Base-by-base conservation (phyloP, 2,888 invertebrate genomes). In the Phragmatobia fuliginosa region DNA sequence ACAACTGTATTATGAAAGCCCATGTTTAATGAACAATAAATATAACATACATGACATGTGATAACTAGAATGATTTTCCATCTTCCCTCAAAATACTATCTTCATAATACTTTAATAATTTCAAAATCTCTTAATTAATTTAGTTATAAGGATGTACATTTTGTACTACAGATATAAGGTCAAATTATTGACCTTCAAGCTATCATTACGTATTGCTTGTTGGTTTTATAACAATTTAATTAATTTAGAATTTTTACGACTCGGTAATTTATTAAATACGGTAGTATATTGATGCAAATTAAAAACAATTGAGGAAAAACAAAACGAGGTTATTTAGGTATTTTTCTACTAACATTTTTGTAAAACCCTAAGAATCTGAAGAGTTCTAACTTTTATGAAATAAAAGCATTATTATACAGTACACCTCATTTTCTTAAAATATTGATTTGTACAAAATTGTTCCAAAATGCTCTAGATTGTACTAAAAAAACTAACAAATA, bases 41-140 rank as follows among this genome's bases (percentile, higher is more conserved):
- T 86, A 87, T 74, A 81, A 81, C 73, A 77, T 41, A 18, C 18
- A 41, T 77, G 62, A 83, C 72, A 71, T 64, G 77, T 78, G 86
- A 87, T 81, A 77, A 82, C 85, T 86, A 85, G 79, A 74, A 77
- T 67, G 73, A 72, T 65, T 49, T 31, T 73, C 70, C 70, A 65
- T 76, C 66, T 75, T 74, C 77, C 79, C 76, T 77, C 78, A 79
- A 84, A 87, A 82, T 83, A 83, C 83, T 84, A 85, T 67, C 82
- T 82, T 79, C 70, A 81, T 84, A 88, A 88, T 88, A 88, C 87
- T 88, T 87, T 65, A 70, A 75, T 76, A 81, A 83, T 81, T 81
- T 85, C 78, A 79, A 66, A 72, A 74, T 76, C 73, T 69, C 74
- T 72, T 75, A 52, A 75, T 73, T 76, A 68, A 69, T 75, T 65